These are phyloP conservation scores for Cryptocheilus praepositus DNA, from an alignment of 2,888 invertebrate genomes.

Conservation along the genomic window DNA sequence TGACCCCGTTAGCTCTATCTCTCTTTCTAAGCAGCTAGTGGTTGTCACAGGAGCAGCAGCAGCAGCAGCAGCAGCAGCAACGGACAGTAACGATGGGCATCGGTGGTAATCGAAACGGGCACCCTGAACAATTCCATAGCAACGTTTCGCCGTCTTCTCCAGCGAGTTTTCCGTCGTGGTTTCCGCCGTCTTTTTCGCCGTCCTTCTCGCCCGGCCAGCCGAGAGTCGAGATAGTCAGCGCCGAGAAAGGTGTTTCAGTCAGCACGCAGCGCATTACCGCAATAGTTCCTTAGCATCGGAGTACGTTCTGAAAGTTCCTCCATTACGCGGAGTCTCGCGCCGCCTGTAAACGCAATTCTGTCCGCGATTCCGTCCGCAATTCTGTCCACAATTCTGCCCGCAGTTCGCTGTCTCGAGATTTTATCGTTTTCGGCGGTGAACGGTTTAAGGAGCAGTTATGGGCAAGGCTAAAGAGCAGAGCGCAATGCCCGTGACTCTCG, in stretches of 20 bases:
- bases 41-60: constrained; percentile 38
- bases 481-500: too few relatives aligned
- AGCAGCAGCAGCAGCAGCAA: too few relatives aligned
- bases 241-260: constrained; percentile 43
- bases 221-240: constrained; percentile 35
- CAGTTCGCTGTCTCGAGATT: too few relatives aligned
- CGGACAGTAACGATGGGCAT: constrained; percentile 1
- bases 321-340: constrained; percentile 38
- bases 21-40: constrained; percentile 31
- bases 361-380: too few relatives aligned
- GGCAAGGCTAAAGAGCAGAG: too few relatives aligned
- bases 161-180: too few relatives aligned
- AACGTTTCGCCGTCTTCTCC: constrained; percentile 42
- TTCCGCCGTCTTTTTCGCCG: constrained; percentile 41
- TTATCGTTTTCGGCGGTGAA: background rate
- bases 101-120: constrained; percentile 33
- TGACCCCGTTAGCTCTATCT: constrained; percentile 14
- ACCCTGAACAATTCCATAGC: constrained; percentile 53
- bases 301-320: constrained; percentile 41
- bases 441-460: too few relatives aligned
- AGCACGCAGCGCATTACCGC: constrained; percentile 45
- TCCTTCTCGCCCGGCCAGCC: constrained; percentile 49
- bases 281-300: constrained; percentile 33
- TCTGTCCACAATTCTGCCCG: too few relatives aligned
- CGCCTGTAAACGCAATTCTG: constrained; percentile 42